phyloP scores from a whole-genome alignment of 2,797 vertebrate species.

The Clarias fuscus region DNA sequence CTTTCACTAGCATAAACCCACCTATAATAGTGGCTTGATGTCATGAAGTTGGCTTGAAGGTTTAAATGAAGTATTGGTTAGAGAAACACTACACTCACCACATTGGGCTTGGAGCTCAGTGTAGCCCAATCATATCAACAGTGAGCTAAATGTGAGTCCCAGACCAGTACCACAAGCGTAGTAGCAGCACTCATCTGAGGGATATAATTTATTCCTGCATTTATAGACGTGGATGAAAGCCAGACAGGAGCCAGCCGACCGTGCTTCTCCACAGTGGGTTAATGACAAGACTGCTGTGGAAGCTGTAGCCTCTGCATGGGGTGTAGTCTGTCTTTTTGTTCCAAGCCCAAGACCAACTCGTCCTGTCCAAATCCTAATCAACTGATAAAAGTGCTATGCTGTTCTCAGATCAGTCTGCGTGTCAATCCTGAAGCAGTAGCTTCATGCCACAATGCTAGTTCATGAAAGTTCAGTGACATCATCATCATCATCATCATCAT shows the following conservation, averaged over 20 bases:
- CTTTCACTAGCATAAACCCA: constrained; percentile 27
- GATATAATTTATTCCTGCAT: constrained; percentile 72
- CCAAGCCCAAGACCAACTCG: constrained; percentile 48
- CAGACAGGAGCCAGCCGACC: constrained; percentile 62
- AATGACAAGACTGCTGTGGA: constrained; percentile 48
- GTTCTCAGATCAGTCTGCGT: constrained; percentile 22
- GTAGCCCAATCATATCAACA: constrained; percentile 36
- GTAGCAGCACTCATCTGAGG: constrained; percentile 59
- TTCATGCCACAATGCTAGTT: constrained; percentile 43
- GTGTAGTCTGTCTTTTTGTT: constrained; percentile 61
- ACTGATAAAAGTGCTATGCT: constrained; percentile 26
- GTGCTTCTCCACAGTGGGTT: constrained; percentile 45
- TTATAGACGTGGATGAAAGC: constrained; percentile 68
- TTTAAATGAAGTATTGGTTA: constrained; percentile 38
- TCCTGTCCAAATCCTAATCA: constrained; percentile 27
- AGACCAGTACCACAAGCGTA: constrained; percentile 65
- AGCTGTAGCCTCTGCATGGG: constrained; percentile 42
- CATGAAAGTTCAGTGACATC: constrained; percentile 4
- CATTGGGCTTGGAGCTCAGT: too few species aligned
- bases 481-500: too few species aligned
- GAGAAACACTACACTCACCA: constrained; percentile 34
- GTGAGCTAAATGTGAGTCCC: constrained; percentile 64
- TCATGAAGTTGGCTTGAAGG: constrained; percentile 26
- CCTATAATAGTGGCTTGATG: constrained; percentile 39
- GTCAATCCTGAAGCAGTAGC: constrained; percentile 47